These are phyloP conservation scores for Syngnathus typhle DNA, from an alignment of 2,113 vertebrate species.

Conservation along the genomic window DNA sequence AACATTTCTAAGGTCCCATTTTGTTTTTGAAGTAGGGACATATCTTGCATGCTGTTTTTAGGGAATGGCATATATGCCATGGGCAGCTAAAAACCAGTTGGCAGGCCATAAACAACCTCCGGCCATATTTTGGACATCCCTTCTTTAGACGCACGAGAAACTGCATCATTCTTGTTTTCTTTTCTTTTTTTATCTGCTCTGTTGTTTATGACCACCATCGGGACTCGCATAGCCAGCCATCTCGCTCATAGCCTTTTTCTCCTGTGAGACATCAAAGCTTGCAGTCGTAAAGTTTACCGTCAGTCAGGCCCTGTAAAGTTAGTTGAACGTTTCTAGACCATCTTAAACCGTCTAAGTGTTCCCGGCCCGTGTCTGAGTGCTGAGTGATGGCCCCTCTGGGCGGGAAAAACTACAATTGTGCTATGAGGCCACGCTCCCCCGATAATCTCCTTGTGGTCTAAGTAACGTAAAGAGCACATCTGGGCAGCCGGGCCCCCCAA, in stretches of 20 bases:
- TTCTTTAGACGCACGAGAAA: not conserved
- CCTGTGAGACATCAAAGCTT: constrained; percentile 37
- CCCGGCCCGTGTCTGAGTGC: not conserved
- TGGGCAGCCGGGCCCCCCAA: constrained; percentile 34
- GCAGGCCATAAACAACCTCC: not conserved
- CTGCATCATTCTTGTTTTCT: not conserved
- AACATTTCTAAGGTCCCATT: too few species aligned
- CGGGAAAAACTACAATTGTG: constrained; percentile 12
- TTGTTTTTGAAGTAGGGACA: too few species aligned
- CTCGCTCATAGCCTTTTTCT: constrained; percentile 15
- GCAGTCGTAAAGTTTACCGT: constrained; percentile 23
- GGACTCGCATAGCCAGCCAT: not conserved
- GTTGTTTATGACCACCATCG: not conserved
- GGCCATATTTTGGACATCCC: not conserved
- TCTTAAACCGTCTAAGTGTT: not conserved
- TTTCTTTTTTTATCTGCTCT: not conserved
- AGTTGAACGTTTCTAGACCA: not conserved
- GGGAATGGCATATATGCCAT: too few species aligned
- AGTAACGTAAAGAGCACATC: constrained; percentile 42
- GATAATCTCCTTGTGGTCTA: constrained; percentile 24
- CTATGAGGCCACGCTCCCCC: constrained; percentile 28
- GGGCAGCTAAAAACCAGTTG: not conserved
- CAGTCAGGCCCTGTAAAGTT: not conserved
- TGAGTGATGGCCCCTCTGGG: constrained; percentile 21
- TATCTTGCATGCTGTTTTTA: too few species aligned